Evolutionary conservation across 30 jellyfish, hydroid and myxozoan genomes (phyloP), one percentile per base, ranked within the genome.

Genomic region (Euphysa ruthae): DNA sequence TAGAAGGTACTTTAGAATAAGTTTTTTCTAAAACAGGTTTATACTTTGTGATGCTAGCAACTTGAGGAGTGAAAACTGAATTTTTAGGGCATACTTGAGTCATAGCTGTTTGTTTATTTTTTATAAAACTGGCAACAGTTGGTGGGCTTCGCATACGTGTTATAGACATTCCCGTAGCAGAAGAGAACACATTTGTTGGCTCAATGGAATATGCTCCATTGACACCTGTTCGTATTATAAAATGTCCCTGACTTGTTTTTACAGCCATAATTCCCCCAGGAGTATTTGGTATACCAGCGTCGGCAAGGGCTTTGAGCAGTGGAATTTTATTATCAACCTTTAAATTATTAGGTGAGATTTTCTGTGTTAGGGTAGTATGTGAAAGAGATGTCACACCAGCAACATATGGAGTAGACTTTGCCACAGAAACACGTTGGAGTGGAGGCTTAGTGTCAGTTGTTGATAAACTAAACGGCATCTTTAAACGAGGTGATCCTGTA

Each of bases 181-280:
- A 24, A 13, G 46, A 24, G 4, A 44, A 32, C 12, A 63, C 42
- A 15, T 24, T 63, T 4, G 63, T 25, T 16, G 63, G 14, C 22
- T 63, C 57, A 10, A 18, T 16, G 27, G 49, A 0, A 24, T 21
- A 0, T 18, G 22, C 33, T 32, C 70, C 70, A 16, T 56, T 56
- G 19, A 19, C 27, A 22, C 77, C 86, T 33, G 97, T 61, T 4
- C 89, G 69, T 25, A 86, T 86, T 29, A 86, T 73, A 68, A 86
- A 86, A 75, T 86, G 94, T 8, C 97, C 97, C 58, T 93, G 78
- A 34, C 82, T 58, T 22, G 94, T 88, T 55, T 74, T 93, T 25
- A 86, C 46, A 14, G 91, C 91, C 35, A 81, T 86, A 10, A 86
- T 71, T 2, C 93, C 93, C 15, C 87, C 84, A 58, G 72, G 66